Evolutionary conservation across 2,888 invertebrate species (phyloP), one percentile per base, ranked within the genome.

Genomic region (Tolmerus cingulatus): DNA sequence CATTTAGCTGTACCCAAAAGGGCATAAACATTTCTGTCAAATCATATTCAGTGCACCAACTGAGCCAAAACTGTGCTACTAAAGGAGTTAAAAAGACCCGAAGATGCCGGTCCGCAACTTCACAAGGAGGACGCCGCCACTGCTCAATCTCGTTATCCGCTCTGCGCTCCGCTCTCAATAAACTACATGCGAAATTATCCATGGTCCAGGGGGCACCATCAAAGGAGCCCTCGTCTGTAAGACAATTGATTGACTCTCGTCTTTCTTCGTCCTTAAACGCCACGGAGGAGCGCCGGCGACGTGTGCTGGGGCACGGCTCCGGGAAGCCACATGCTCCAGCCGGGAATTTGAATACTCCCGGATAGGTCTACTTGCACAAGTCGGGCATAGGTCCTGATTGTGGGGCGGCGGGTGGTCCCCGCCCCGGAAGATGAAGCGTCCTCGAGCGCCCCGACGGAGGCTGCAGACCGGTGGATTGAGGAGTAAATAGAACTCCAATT

Each of bases 241-340:
- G 82, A 77, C 77, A 87, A 78, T 87, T 87, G 87, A 87, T 87
- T 87, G 87, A 87, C 87, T 87, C 82, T 76, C 81, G 87, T 87
- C 82, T 87, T 87, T 46, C 46, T 82, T 87, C 76, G 37, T 87
- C 55, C 76, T 87, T 87, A 87, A 87, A 87, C 66, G 74, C 57
- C 19, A 76, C n/a, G 16, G 30, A 77, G 55, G 34, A 77, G 55
- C 2, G 40, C 57, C 74, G 27, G 8, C 43, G 74, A 85, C 74
- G 46, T 85, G 74, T 85, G 40, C 40, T 40, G 46, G 14, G 23
- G 23, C 43, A 16, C 12, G 74, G 74, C 74, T 43, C 43, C 43
- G 43, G 74, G 74, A 85, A 85, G 74, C 85, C 85, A 85, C 85
- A 85, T 74, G 55, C 74, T 85, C 34, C 74, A 85, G 23, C 43